Evolutionary conservation across 2,113 vertebrate species (phyloP), one percentile per base, ranked within the genome.

Genomic region (Xerus inauris): DNA sequence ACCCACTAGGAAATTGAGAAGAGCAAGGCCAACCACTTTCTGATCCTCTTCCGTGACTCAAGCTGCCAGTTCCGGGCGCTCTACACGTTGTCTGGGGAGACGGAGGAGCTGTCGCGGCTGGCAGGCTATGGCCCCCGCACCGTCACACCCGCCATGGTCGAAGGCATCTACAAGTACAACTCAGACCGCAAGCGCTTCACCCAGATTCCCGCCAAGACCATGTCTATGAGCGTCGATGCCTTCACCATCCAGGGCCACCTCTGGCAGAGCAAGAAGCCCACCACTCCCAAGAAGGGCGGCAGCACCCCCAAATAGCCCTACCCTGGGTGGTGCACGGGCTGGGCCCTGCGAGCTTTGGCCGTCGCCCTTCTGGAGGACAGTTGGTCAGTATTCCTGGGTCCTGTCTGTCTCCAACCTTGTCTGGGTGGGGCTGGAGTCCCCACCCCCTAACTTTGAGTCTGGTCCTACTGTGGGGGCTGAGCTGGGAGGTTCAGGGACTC

Each of bases 141-240:
- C 0, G 99, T 99, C 96, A 94, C 96, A 1, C 97, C 98, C 0
- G 97, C 98, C 89, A 99, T 99, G 99, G 98, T 99, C 0, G 99
- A 99, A 93, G 99, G 99, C 54, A 99, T 99, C 98, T 99, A 99
- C 98, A 99, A 99, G 97, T 99, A 99, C 98, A 99, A 99, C 98
- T 99, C 99, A 0, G 99, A 99, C 97, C 99, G 99, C 97, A 99
- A 99, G 94, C 99, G 99, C 96, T 99, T 99, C 98, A 99, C 99
- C 4, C 98, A 97, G 98, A 99, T 99, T 98, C 99, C 99, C 30
- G 99, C 99, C 98, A 99, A 99, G 98, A 99, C 99, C 97, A 99
- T 99, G 99, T 99, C 99, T 65, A 99, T 99, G 99, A 99, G 99
- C 3, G 99, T 99, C 24, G 99, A 99, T 0, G 99, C 99, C 95